These are phyloP conservation scores for Parus major DNA, from an alignment of 2,113 vertebrate genomes.

Conservation along the genomic window DNA sequence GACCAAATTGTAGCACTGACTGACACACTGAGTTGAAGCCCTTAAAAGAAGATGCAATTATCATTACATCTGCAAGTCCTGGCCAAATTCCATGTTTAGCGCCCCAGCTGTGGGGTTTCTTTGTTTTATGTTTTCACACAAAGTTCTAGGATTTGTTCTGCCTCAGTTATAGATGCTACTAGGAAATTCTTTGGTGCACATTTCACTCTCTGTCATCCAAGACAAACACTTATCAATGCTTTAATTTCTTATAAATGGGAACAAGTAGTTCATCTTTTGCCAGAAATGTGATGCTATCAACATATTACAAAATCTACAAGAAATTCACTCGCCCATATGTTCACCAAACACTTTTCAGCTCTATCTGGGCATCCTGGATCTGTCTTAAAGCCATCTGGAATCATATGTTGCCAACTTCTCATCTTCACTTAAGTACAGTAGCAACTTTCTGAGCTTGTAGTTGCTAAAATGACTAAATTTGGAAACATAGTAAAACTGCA, in stretches of 20 bases:
- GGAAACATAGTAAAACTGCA: not conserved
- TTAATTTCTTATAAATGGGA: not conserved
- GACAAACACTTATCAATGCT: not conserved
- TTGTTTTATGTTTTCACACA: not conserved
- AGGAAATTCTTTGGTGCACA: not conserved
- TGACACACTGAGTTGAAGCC: not conserved
- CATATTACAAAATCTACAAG: not conserved
- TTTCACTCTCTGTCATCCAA: not conserved
- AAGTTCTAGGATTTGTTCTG: not conserved
- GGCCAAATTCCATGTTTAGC: not conserved
- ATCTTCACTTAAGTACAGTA: constrained; percentile 5
- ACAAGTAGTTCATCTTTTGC: constrained; percentile 6
- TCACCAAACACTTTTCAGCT: constrained; percentile 16
- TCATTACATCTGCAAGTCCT: not conserved
- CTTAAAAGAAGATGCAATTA: not conserved
- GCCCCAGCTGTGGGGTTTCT: not conserved
- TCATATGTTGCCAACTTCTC: not conserved
- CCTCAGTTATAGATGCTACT: not conserved
- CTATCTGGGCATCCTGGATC: not conserved
- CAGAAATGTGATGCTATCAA: constrained; percentile 10
- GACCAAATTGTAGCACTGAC: not conserved
- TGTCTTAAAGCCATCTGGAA: constrained; percentile 51
- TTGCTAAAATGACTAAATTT: constrained; percentile 30
- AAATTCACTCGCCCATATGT: not conserved
- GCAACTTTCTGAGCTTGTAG: constrained; percentile 9